A percentile compares a stretch with the other conserved stretches of the same genome.
Conservation (phyloP, 37 sponge, comb jelly and placozoan genomes). For the Mnemiopsis leidyi region DNA sequence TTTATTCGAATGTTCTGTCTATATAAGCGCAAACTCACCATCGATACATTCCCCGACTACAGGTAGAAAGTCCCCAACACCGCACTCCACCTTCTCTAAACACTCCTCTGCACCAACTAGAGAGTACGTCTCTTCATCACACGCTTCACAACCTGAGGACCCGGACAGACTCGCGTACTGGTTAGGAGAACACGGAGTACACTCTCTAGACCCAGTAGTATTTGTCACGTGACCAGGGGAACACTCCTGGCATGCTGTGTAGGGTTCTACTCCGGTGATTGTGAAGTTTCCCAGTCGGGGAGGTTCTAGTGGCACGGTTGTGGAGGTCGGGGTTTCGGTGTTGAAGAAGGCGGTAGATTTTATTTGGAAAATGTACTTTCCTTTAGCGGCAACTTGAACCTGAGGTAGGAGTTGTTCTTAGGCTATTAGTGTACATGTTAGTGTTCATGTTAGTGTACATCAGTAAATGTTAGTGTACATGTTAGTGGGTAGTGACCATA, state of each 20-base stretch:
- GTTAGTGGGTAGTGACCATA: too few relatives aligned
- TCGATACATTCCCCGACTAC: background rate
- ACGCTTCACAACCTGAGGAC: background rate
- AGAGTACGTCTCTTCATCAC: background rate
- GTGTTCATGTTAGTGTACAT: too few relatives aligned
- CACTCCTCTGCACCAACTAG: background rate
- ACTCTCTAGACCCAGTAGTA: background rate
- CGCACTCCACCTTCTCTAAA: background rate
- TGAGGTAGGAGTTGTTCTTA: background rate
- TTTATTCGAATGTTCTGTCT: too few relatives aligned
- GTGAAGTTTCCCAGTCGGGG: background rate
- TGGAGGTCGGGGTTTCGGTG: background rate
- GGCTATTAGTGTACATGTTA: too few relatives aligned
- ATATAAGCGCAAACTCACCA: too few relatives aligned
- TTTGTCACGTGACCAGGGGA: background rate
- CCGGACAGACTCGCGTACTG: background rate
- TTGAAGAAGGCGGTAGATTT: slow-evolving; percentile 48
- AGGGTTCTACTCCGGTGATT: background rate
- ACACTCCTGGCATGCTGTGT: background rate
- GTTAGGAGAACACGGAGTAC: background rate
- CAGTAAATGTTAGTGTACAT: too few relatives aligned
- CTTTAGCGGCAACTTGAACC: background rate
- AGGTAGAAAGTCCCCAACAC: background rate
- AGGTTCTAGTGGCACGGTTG: background rate
- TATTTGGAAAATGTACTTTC: slow-evolving; percentile 22